phyloP scores from a whole-genome alignment of 2,888 invertebrate species.

The Cephus sareptanus region DNA sequence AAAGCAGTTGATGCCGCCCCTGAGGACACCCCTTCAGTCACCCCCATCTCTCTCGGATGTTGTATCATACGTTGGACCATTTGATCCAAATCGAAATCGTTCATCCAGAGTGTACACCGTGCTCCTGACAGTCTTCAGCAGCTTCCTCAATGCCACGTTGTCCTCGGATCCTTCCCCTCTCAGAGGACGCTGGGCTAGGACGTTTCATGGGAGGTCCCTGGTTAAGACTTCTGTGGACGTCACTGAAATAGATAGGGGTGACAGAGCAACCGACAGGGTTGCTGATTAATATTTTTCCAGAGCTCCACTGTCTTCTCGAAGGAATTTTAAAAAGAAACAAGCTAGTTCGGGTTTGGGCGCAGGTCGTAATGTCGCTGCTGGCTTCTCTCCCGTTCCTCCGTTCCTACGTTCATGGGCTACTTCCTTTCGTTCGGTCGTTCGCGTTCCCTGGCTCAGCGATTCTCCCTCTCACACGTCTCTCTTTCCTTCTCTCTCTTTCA shows the following conservation, averaged over 20 bases:
- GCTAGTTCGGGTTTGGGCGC: constrained; percentile 17
- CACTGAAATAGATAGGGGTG: constrained; percentile 11
- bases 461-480: constrained; percentile 1
- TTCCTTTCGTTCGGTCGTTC: constrained; percentile 23
- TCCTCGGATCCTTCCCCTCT: constrained; percentile 22
- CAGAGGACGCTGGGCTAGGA: neutral
- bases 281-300: constrained; percentile 47
- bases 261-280: constrained; percentile 23
- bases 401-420: constrained; percentile 18
- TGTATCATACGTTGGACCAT: constrained; percentile 42
- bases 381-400: constrained; percentile 40
- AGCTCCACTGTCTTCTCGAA: constrained; percentile 34
- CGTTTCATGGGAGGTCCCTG: neutral
- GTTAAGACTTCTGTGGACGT: too few relatives aligned
- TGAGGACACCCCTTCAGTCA: constrained; percentile 18
- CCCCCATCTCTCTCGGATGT: constrained; percentile 18
- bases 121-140: constrained; percentile 39
- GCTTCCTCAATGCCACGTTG: constrained; percentile 12
- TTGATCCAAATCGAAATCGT: constrained; percentile 52
- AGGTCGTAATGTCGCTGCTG: constrained; percentile 55
- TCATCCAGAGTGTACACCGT: constrained; percentile 38
- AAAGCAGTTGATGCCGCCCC: neutral
- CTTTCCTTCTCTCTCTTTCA: constrained; percentile 6
- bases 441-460: neutral
- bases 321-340: constrained; percentile 38